These are phyloP conservation scores for Melospiza melodia DNA, from an alignment of 2,113 vertebrate species.

Conservation along the genomic window DNA sequence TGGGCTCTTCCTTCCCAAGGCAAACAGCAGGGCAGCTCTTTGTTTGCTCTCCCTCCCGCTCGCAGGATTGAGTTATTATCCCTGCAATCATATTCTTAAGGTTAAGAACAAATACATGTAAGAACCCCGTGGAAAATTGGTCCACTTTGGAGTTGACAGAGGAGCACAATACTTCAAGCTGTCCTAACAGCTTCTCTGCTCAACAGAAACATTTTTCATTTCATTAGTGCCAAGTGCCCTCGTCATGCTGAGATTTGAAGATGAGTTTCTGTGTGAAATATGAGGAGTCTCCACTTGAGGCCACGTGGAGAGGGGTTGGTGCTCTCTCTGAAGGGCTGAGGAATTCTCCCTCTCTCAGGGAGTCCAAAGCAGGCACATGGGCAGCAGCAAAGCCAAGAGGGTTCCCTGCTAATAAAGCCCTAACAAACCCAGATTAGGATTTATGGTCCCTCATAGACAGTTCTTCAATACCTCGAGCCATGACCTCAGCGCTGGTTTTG, in stretches of 20 bases:
- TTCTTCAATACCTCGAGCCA: not conserved
- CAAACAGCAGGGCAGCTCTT: not conserved
- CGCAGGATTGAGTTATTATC: not conserved
- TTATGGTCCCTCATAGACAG: not conserved
- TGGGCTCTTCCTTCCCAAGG: not conserved
- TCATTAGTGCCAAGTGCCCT: not conserved
- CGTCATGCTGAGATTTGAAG: not conserved
- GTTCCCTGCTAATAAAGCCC: not conserved
- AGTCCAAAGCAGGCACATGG: not conserved
- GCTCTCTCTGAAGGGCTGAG: rapidly evolving
- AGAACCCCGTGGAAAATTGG: not conserved
- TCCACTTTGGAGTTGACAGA: not conserved
- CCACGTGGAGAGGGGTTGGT: rapidly evolving
- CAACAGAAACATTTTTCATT: not conserved
- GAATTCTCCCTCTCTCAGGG: rapidly evolving
- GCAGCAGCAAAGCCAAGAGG: not conserved
- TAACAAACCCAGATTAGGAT: not conserved
- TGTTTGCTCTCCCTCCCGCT: constrained; percentile 29
- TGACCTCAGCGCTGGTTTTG: constrained; percentile 9
- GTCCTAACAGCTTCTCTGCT: not conserved
- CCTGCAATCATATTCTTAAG: not conserved
- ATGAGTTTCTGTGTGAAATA: not conserved
- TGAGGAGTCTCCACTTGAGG: not conserved
- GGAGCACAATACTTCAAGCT: not conserved
- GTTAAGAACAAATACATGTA: constrained; percentile 12